Evolutionary conservation across 2,888 invertebrate genomes (phyloP), one percentile per base, ranked within the genome.

Genomic region (Synergus japonicus): DNA sequence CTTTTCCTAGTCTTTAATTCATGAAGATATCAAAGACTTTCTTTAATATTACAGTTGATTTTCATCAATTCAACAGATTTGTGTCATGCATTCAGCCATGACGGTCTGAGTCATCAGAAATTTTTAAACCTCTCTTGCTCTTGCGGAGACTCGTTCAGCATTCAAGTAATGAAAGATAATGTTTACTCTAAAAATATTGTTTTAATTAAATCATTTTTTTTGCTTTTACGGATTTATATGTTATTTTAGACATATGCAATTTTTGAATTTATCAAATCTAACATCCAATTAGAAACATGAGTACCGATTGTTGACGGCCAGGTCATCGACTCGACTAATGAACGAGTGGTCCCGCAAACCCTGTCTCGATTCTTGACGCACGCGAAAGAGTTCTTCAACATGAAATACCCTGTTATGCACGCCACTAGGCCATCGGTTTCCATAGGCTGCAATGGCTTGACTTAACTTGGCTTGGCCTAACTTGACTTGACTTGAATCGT

Each of bases 301-400:
- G 22, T 60, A 18, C 60, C 60, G 60, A 60, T 29, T 73, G 8
- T 54, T n/a, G 29, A n/a, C 10, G n/a, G 84, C 82, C 84, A 85
- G 88, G 88, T 89, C 89, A 89, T 88, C 85, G 89, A 88, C 88
- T 88, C 83, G 83, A 79, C 79, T 79, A 78, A 79, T 85, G 84
- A 85, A 83, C 83, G 83, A 81, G 82, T 85, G 84, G 84, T 87
- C 84, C 82, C 81, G 86, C 78, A 80, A 84, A 81, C 82, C 80
- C 79, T 84, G 82, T 41, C 77, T 78, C 79, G 77, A 66, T 79
- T 83, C 79, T 82, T 82, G 83, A 82, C 83, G 83, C 88, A 84
- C 85, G 84, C 86, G 83, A 86, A 86, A 87, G 84, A 84, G 81
- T 83, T 83, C 82, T 77, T 79, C 83, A 77, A 81, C 80, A 82